These are phyloP conservation scores for Chrysogorgia sp. DNA, from an alignment of 92 coral and sea anemone species.

Conservation along the genomic window DNA sequence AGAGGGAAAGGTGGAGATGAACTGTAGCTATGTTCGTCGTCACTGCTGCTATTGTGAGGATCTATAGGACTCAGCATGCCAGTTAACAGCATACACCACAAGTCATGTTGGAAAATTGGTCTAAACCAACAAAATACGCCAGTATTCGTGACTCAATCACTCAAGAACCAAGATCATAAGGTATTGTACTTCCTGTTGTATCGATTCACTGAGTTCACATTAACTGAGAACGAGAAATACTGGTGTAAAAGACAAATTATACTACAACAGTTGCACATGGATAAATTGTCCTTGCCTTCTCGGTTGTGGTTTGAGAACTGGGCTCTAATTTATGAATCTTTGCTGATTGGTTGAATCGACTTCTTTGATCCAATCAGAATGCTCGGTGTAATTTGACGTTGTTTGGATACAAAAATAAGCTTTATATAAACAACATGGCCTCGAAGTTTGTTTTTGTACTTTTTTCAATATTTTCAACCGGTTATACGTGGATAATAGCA, in stretches of 20 bases:
- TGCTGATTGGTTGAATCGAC: neutral
- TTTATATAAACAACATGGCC: neutral
- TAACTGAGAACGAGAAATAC: neutral
- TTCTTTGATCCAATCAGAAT: neutral
- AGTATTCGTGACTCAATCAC: neutral
- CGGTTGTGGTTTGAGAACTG: neutral
- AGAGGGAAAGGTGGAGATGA: neutral
- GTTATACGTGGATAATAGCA: neutral
- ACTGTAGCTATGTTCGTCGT: neutral
- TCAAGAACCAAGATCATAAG: too few relatives aligned
- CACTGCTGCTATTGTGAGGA: neutral
- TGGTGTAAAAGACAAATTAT: too few relatives aligned
- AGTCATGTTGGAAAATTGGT: neutral
- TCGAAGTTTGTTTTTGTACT: neutral
- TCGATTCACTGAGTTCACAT: neutral
- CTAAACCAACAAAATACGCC: neutral
- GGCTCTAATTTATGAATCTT: neutral
- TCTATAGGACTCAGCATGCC: neutral
- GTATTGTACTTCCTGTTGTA: too few relatives aligned
- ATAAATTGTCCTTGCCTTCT: too few relatives aligned
- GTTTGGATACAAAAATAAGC: neutral
- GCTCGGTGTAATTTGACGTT: neutral
- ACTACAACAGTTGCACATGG: too few relatives aligned
- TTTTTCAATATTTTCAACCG: neutral
- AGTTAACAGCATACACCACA: neutral